Base-by-base conservation (phyloP, 2,888 invertebrate species). In the Lacanobia oleracea region DNA sequence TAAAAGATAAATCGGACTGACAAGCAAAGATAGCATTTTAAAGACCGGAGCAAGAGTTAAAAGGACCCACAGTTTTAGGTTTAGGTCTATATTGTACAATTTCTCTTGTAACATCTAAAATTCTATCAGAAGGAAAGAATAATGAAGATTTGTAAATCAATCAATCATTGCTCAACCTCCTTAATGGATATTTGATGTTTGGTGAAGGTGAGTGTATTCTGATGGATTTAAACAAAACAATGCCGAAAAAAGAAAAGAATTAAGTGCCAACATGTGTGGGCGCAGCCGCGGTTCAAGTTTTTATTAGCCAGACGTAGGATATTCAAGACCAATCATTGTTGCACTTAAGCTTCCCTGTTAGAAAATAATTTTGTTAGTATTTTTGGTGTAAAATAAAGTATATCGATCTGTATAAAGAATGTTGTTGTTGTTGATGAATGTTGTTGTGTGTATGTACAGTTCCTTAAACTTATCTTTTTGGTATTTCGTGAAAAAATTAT, bases 1-100 rank as follows among this genome's bases (percentile, higher is more conserved):
- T 86, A 85, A 85, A 86, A 84, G 87, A 91, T 93, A 92, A 93
- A 92, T 93, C 89, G 92, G 83, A 87, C 79, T 87, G 89, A 86
- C 88, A 84, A 63, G 62, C 53, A 61, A 21, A 60, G 69, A 72
- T 82, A 77, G 57, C 56, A 82, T 78, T 87, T 73, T 67, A 51
- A 23, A 60, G 45, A 53, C 45, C 60, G 64, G 48, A 64, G 23
- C 33, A 43, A 7, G 50, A 62, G 16, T 59, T 37, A 68, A 57
- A 57, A 59, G 21, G 6, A 27, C 57, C 50, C 50, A 45, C 50
- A 59, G 12, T 51, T 51, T 40, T 21, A 57, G 18, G 21, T 77
- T 59, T 51, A n/a, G n/a, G n/a, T n/a, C n/a, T n/a, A n/a, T n/a
- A n/a, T n/a, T n/a, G n/a, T n/a, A 21, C 37, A 59, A 76, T 27